Evolutionary conservation across 2,888 invertebrate genomes (phyloP), one percentile per base, ranked within the genome.

Genomic region (Lepeophtheirus nordmannii): DNA sequence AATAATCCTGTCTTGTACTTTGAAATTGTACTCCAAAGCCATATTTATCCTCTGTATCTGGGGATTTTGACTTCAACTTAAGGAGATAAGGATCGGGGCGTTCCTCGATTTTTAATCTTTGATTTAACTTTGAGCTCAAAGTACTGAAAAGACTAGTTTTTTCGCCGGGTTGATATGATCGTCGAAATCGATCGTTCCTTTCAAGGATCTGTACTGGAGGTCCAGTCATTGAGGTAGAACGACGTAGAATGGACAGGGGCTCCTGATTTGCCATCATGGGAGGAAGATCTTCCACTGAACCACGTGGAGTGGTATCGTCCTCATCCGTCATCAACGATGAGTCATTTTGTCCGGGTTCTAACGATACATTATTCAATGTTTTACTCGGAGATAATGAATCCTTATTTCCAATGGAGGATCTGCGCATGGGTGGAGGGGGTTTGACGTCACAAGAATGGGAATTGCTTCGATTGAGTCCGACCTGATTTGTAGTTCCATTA

Each of bases 141-240:
- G 53, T 46, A 17, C 53, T 46, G 53, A 46, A 46, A 17, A 46
- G 53, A 17, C 30, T 30, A 30, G 30, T 5, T 30, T 30, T 30
- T 30, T 30, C 17, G 53, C 53, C 17, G 5, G 53, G 53, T 17
- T 46, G 53, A 17, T 46, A 46, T 46, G 53, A 46, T 14, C 53
- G 53, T 46, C 53, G 53, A 46, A 46, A 46, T 14, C 53, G 53
- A 46, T 46, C 53, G 8, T 17, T 46, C 17, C 53, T 14, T 14
- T 46, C 53, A 14, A 46, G 2, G n/a, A 46, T 46, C 8, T 46
- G 53, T 46, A 17, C n/a, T n/a, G 53, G 14, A 14, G 53, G 53
- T n/a, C 53, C 53, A 17, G 53, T 46, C 53, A 46, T 46, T 14
- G 53, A 46, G 53, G 53, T n/a, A 46, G 53, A 46, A n/a, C 53